Percentiles rank a stretch among this genome's conserved stretches.
Conservation (phyloP, 2,888 invertebrate species). For the Lepidochrysops patricia region DNA sequence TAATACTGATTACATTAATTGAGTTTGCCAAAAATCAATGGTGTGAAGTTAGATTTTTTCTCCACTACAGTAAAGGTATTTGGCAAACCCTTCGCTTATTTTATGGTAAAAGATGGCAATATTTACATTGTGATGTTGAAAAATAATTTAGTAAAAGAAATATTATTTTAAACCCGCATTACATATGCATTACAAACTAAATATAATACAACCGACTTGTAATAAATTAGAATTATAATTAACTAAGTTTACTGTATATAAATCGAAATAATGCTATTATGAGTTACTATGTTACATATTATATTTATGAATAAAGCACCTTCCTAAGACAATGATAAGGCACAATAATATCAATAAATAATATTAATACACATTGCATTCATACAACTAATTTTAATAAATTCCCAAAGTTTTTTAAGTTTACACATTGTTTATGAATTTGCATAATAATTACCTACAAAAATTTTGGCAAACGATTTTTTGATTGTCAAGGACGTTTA, state of each 20-base stretch:
- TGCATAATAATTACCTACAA: too few relatives aligned
- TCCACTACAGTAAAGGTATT: background rate
- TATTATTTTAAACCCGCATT: slow-evolving; percentile 58
- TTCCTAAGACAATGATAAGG: slow-evolving; percentile 10
- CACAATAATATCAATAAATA: slow-evolving; percentile 22
- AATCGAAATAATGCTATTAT: background rate
- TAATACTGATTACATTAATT: slow-evolving; percentile 61
- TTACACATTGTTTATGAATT: too few relatives aligned
- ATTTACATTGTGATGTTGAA: slow-evolving; percentile 60
- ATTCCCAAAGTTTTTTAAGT: too few relatives aligned
- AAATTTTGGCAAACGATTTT: too few relatives aligned
- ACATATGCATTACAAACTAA: slow-evolving; percentile 38
- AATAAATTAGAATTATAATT: slow-evolving; percentile 38
- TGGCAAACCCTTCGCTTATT: slow-evolving; percentile 28
- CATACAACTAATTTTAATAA: background rate
- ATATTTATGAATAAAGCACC: slow-evolving; percentile 12
- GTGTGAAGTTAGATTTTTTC: background rate
- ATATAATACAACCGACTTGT: slow-evolving; percentile 51
- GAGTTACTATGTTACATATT: slow-evolving; percentile 2
- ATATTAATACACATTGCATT: slow-evolving; percentile 4
- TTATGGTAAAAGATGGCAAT: slow-evolving; percentile 63
- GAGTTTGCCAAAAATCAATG: background rate
- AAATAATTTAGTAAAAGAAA: slow-evolving; percentile 54
- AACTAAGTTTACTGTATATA: background rate
- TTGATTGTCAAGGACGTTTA: too few relatives aligned